These are phyloP conservation scores for Geophilus truncorum DNA, from an alignment of 2,888 invertebrate genomes.

Conservation along the genomic window DNA sequence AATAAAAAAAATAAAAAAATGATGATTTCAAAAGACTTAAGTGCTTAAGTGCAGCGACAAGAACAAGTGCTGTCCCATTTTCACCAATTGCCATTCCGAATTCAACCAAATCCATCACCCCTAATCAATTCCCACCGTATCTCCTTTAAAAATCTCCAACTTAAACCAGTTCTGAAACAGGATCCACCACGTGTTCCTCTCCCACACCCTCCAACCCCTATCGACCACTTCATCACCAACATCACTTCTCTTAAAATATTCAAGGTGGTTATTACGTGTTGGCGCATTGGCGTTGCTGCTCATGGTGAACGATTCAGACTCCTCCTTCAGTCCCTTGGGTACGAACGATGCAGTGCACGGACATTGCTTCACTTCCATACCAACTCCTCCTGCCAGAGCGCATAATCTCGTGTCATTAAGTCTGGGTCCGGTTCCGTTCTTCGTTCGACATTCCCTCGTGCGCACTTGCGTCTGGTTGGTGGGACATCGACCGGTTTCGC, in stretches of 20 bases:
- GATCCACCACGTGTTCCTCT: constrained; percentile 6
- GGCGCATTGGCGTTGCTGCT: constrained; percentile 29
- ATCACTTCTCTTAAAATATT: background rate
- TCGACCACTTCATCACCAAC: background rate
- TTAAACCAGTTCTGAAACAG: constrained; percentile 19
- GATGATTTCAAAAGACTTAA: constrained; percentile 1
- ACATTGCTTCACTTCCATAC: constrained; percentile 40
- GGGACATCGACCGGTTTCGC: constrained; percentile 37
- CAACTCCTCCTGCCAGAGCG: constrained; percentile 39
- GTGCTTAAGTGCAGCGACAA: background rate
- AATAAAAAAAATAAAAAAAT: background rate
- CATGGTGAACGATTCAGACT: constrained; percentile 7
- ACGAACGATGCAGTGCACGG: constrained; percentile 34
- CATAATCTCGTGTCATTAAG: constrained; percentile 40
- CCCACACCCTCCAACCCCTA: background rate
- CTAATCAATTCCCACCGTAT: constrained; percentile 4
- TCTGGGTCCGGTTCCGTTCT: constrained; percentile 39
- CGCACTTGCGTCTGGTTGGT: constrained; percentile 40
- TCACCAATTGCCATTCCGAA: background rate
- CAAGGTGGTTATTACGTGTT: constrained; percentile 25
- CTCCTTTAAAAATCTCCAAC: constrained; percentile 10
- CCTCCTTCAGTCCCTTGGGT: background rate
- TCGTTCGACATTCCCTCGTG: constrained; percentile 40
- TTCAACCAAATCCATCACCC: background rate
- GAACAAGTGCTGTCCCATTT: background rate